These are phyloP conservation scores for Porites lobata DNA, from an alignment of 92 coral and sea anemone species.

Conservation along the genomic window DNA sequence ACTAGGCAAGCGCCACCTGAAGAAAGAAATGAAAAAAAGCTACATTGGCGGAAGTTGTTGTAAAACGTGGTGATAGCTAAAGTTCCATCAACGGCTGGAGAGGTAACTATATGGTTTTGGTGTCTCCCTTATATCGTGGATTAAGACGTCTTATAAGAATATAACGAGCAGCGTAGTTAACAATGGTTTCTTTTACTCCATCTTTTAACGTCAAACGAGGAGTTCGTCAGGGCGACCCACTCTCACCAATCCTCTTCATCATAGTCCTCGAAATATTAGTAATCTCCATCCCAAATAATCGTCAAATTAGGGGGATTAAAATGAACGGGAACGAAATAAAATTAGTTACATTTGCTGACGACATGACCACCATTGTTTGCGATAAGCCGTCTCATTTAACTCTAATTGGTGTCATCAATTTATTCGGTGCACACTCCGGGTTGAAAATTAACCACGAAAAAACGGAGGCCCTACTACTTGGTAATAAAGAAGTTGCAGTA, in stretches of 20 bases:
- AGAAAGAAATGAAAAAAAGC: too few relatives aligned
- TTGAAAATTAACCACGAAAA: not conserved
- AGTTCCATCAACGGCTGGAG: not conserved
- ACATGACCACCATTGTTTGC: constrained; percentile 20
- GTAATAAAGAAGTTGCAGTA: too few relatives aligned
- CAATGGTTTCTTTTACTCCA: not conserved
- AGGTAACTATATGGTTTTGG: too few relatives aligned
- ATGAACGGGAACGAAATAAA: constrained; percentile 19
- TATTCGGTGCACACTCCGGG: not conserved
- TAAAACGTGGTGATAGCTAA: too few relatives aligned
- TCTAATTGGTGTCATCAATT: not conserved
- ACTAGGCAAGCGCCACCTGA: too few relatives aligned
- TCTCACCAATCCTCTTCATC: not conserved
- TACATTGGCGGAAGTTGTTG: too few relatives aligned
- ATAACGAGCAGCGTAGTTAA: not conserved
- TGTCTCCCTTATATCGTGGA: too few relatives aligned
- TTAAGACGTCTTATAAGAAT: too few relatives aligned
- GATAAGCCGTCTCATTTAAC: constrained; percentile 5
- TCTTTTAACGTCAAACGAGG: constrained; percentile 8
- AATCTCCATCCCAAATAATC: not conserved
- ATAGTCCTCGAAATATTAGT: constrained; percentile 17
- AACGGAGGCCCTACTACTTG: not conserved
- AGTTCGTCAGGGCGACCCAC: not conserved
- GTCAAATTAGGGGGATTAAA: constrained; percentile 19
- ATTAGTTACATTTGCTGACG: constrained; percentile 37